Evolutionary conservation across 1,140 invertebrate genomes (phyloP).

Genomic region (Onthophagus taurus): DNA sequence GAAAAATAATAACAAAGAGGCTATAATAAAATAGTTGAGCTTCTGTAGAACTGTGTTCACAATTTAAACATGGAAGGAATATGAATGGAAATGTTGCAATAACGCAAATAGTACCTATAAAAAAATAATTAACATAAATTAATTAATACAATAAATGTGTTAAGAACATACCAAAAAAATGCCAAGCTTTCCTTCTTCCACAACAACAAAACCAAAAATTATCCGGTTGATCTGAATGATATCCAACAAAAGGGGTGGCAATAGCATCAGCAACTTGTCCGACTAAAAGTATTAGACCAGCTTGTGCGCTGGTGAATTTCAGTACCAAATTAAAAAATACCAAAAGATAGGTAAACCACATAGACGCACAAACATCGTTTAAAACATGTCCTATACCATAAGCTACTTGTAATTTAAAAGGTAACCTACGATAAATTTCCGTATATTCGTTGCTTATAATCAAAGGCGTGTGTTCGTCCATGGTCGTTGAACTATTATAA

Average conservation of each 20-base stretch:
- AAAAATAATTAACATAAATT: no score
- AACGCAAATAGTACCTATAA: conserved; percentile 66
- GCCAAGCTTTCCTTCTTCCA: conserved; percentile 85
- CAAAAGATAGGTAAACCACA: conserved; percentile 97
- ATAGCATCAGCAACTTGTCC: conserved; percentile 86
- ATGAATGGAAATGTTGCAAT: conserved; percentile 81
- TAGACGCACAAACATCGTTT: conserved; percentile 90
- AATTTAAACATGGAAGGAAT: conserved; percentile 72
- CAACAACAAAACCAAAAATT: conserved; percentile 58
- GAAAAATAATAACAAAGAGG: conserved; percentile 86
- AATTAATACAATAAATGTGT: neutral
- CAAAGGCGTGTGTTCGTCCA: conserved; percentile 21
- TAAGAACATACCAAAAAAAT: conserved; percentile 74
- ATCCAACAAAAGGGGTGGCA: conserved; percentile 81
- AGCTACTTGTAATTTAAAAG: conserved; percentile 28
- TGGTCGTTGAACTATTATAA: no score
- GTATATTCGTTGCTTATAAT: conserved; percentile 31
- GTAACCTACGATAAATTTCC: conserved; percentile 33
- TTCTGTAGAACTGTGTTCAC: conserved; percentile 53
- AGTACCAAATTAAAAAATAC: conserved; percentile 84
- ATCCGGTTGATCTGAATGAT: conserved; percentile 69
- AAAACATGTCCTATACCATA: conserved; percentile 77
- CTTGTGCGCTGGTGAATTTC: conserved; percentile 59
- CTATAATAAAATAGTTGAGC: conserved; percentile 80
- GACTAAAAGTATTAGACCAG: conserved; percentile 72